Percentiles rank a stretch among this genome's conserved stretches.
phyloP scores from a whole-genome alignment of 2,797 vertebrate species.

The Onychomys torridus region DNA sequence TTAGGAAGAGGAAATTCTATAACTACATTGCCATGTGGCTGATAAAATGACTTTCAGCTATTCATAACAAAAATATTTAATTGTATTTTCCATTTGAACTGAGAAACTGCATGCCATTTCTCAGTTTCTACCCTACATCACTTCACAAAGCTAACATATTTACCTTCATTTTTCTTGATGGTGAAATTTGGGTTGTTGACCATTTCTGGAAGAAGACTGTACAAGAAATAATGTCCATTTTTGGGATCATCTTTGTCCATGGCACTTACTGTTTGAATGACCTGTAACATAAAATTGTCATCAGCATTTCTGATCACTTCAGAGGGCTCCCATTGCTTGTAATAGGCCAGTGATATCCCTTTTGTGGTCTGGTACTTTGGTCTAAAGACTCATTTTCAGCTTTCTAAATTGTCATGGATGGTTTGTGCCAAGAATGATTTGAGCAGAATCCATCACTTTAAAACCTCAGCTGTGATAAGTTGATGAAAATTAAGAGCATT shows the following conservation, averaged over 20 bases:
- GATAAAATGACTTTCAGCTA: constrained; percentile 64
- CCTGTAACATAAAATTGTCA: constrained; percentile 88
- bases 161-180: constrained; percentile 98
- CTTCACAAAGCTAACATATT: constrained; percentile 74
- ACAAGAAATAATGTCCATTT: constrained; percentile 97
- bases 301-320: constrained; percentile 66
- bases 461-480: constrained; percentile 61
- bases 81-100: not conserved
- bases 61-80: constrained; percentile 36
- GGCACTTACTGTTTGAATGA: constrained; percentile 97
- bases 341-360: not conserved
- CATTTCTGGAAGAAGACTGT: constrained; percentile 96
- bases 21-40: constrained; percentile 17
- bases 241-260: constrained; percentile 97
- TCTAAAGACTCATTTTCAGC: constrained; percentile 24
- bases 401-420: constrained; percentile 55
- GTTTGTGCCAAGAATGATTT: constrained; percentile 60
- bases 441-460: constrained; percentile 51
- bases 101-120: not conserved
- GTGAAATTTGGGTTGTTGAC: constrained; percentile 99
- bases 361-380: constrained; percentile 9
- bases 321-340: not conserved
- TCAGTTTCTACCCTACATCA: not conserved
- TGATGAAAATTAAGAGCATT: constrained; percentile 72
- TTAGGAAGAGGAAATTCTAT: constrained; percentile 63